Base-by-base conservation (phyloP, 2,113 vertebrate species). In the Meleagris gallopavo region DNA sequence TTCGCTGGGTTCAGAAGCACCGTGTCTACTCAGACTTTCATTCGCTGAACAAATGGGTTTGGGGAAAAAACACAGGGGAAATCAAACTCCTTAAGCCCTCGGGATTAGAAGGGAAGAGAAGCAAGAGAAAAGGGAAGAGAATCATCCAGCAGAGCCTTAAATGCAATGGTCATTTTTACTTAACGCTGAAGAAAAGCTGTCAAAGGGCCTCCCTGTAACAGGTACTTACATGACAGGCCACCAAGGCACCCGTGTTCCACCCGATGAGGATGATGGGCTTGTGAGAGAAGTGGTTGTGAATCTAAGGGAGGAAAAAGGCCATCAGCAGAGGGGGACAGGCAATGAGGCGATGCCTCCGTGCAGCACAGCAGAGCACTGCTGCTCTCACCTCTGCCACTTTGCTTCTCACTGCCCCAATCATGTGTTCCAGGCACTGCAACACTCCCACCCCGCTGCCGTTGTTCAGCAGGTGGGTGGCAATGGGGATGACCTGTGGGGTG, bases 251-350 rank as follows among this genome's bases (percentile, higher is more conserved):
- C 2, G 99, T 98, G 62, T 99, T 99, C 99, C 99, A 99, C 54
- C 99, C 99, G 8, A 99, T 98, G 81, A 99, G 96, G 94, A 99
- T 98, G 67, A 99, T 98, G 8, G 99, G 99, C 90, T 99, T 99
- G 96, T 99, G 99, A 7, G 99, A 99, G 66, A 99, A 99, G 96
- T 99, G 99, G 94, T 97, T 99, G 97, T 99, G 99, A 96, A 99
- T 98, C 99, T 99, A 95, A 4, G 4, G 38, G 55, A 94, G 16
- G 94, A 34, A 76, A 34, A 13, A 10, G 87, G 32, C 48, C 46
- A 55, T 0, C 16, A 55, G 14, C 84, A 27, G 27, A 54, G 34
- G 4, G 41, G 30, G 19, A 38, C 6, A 76, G 55, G 13, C 10
- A 61, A n/a, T 0, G 2, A 65, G 13, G 10, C 1, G 3, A 29